Percentiles rank a stretch among this genome's conserved stretches.
phyloP scores from a whole-genome alignment of 2,888 invertebrate genomes.

The Hemaris fuciformis region DNA sequence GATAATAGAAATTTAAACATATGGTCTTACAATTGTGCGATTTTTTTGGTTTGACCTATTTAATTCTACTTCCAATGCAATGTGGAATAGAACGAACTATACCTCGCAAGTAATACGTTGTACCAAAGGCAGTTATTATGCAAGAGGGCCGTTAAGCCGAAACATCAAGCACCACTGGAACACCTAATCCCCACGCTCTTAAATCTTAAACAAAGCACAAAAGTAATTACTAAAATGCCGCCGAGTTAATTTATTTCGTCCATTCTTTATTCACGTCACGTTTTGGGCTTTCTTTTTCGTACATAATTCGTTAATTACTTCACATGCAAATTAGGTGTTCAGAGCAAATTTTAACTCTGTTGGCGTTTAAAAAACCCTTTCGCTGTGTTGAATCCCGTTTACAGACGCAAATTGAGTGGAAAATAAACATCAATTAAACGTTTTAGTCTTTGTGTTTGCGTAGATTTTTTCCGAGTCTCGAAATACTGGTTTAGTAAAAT shows the following conservation, averaged over 20 bases:
- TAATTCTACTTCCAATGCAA: no score
- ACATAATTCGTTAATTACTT: constrained; percentile 49
- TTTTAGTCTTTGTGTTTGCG: neutral
- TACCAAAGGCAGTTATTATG: neutral
- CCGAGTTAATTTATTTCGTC: constrained; percentile 55
- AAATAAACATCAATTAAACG: constrained; percentile 14
- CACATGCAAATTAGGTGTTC: constrained; percentile 38
- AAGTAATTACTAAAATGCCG: constrained; percentile 54
- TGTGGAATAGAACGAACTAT: no score
- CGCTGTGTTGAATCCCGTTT: constrained; percentile 16
- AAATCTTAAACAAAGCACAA: constrained; percentile 31
- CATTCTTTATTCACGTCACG: constrained; percentile 55
- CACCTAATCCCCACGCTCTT: constrained; percentile 1
- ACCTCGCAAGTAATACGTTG: no score
- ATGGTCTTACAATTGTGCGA: no score
- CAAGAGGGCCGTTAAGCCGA: neutral
- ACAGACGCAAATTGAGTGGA: constrained; percentile 24
- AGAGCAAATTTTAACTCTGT: constrained; percentile 34
- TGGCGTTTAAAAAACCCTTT: constrained; percentile 19
- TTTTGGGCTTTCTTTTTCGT: constrained; percentile 43
- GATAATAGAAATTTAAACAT: no score
- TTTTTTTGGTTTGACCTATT: no score
- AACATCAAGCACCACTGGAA: neutral
- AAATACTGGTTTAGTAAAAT: neutral
- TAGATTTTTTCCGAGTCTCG: neutral